Evolutionary conservation across 1,140 invertebrate species (phyloP).

Genomic region (Acromyrmex echinatior): DNA sequence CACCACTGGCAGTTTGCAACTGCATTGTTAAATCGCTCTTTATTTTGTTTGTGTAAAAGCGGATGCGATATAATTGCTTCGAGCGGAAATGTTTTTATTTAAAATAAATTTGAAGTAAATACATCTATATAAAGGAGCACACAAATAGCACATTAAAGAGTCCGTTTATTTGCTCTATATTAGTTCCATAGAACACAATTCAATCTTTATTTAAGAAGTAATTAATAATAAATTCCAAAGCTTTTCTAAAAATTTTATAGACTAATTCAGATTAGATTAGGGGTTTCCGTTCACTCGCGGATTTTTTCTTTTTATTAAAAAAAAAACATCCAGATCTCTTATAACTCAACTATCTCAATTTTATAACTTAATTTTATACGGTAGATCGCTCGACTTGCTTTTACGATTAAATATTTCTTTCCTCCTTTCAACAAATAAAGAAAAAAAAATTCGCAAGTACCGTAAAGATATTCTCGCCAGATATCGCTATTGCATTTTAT

Average conservation of each 20-base stretch:
- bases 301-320: not conserved
- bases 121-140: not conserved
- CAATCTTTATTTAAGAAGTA: not conserved
- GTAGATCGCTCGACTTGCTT: not conserved
- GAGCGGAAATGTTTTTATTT: not conserved
- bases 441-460: not conserved
- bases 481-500: slow-evolving; percentile 16
- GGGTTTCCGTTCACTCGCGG: not conserved
- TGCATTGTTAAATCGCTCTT: slow-evolving; percentile 25
- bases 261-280: not conserved
- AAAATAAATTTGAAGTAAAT: slow-evolving; percentile 5
- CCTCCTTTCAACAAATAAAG: not conserved
- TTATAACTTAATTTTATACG: not conserved
- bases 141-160: not conserved
- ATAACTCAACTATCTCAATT: not conserved
- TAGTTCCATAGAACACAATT: not conserved
- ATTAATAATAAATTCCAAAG: slow-evolving; percentile 10
- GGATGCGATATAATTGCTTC: not conserved
- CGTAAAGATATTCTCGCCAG: not conserved
- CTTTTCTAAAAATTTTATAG: not conserved
- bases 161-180: not conserved
- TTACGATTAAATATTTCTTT: not conserved
- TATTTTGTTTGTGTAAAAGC: not conserved
- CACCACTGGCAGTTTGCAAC: slow-evolving; percentile 33
- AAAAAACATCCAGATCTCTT: not conserved